Evolutionary conservation across 2,888 invertebrate species (phyloP).

Genomic region (Carabus problematicus): DNA sequence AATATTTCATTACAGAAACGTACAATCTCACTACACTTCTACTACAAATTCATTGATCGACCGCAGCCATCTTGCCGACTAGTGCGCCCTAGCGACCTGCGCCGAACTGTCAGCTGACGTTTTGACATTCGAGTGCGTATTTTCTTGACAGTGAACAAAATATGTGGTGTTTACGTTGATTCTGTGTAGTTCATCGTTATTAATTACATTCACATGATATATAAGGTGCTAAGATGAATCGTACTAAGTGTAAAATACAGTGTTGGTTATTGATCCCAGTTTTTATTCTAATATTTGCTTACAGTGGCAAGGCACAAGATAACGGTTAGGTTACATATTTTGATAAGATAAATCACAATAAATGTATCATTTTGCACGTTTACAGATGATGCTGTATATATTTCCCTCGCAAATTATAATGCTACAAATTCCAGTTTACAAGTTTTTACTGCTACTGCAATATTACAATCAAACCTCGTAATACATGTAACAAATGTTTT

Average conservation of each 20-base stretch:
- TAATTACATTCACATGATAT: conserved; percentile 5
- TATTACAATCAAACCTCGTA: conserved; percentile 47
- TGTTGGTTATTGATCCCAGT: conserved; percentile 14
- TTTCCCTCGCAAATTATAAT: conserved; percentile 52
- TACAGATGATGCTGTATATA: conserved; percentile 45
- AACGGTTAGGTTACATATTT: conserved; percentile 23
- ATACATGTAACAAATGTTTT: conserved; percentile 60
- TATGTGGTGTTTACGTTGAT: conserved; percentile 30
- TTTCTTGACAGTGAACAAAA: conserved; percentile 12
- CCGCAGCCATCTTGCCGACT: conserved; percentile 73
- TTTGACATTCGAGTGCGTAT: conserved; percentile 21
- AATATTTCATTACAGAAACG: conserved; percentile 55
- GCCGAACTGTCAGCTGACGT: conserved; percentile 46
- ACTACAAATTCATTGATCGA: conserved; percentile 79
- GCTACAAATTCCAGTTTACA: conserved; percentile 47
- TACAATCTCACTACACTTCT: conserved; percentile 64
- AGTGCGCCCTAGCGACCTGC: conserved; percentile 62
- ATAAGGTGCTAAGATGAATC: conserved; percentile 10
- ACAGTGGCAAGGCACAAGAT: conserved; percentile 26
- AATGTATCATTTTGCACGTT: conserved; percentile 30
- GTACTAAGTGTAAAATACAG: conserved; percentile 21
- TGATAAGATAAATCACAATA: conserved; percentile 6
- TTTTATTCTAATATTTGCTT: conserved; percentile 13
- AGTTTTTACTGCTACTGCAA: conserved; percentile 50
- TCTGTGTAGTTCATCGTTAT: neutral